A percentile compares a stretch with the other conserved stretches of the same genome.
These are phyloP conservation scores for Neoscelio sp. DNA, from an alignment of 2,888 invertebrate genomes.

Conservation along the genomic window DNA sequence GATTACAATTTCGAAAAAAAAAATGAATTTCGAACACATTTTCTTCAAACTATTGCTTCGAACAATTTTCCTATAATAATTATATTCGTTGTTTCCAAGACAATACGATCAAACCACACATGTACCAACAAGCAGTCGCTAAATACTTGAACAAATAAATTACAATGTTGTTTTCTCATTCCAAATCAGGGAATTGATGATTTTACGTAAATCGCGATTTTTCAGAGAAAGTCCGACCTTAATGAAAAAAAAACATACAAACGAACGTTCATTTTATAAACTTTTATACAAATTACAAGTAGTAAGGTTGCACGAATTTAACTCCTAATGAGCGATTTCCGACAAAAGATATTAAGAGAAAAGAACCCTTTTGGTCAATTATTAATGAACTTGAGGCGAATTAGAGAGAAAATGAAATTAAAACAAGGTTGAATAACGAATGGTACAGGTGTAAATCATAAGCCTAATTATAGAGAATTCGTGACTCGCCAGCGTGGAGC, in stretches of 20 bases:
- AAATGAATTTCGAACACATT: too few relatives aligned
- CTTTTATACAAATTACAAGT: conserved; percentile 62
- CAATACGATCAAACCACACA: conserved; percentile 57
- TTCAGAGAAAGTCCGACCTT: conserved; percentile 14
- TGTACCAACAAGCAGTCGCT: conserved; percentile 51
- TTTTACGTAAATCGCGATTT: conserved; percentile 1
- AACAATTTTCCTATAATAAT: too few relatives aligned
- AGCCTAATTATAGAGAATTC: conserved; percentile 62
- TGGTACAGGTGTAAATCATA: conserved; percentile 64
- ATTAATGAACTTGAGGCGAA: conserved; percentile 26
- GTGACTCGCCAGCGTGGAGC: conserved; percentile 66
- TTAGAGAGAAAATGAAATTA: conserved; percentile 8
- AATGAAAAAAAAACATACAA: conserved; percentile 1
- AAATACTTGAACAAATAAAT: too few relatives aligned
- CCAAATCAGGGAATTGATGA: neutral
- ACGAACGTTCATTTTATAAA: conserved; percentile 60
- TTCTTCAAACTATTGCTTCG: too few relatives aligned
- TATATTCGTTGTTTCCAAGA: conserved; percentile 57
- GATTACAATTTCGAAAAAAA: too few relatives aligned
- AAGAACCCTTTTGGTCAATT: conserved; percentile 63
- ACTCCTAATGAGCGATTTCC: conserved; percentile 18
- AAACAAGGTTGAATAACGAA: neutral
- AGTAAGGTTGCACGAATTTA: conserved; percentile 24
- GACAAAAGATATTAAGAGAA: conserved; percentile 25
- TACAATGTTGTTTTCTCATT: too few relatives aligned